phyloP scores from a whole-genome alignment of 2,113 vertebrate species.

The Trichomycterus rosablanca region DNA sequence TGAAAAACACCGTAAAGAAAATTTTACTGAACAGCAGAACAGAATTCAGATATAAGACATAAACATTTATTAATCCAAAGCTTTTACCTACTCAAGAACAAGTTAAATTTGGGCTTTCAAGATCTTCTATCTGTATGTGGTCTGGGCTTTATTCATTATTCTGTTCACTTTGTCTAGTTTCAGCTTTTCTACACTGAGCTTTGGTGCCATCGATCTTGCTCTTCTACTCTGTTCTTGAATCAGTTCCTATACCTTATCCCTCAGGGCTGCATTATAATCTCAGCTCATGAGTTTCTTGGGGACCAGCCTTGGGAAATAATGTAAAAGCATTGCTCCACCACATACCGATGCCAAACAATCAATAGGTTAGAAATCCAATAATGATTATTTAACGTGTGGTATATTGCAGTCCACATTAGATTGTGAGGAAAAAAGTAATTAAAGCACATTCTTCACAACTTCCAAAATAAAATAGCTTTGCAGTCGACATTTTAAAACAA shows the following conservation, averaged over 20 bases:
- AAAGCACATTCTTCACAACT: too few species aligned
- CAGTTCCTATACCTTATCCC: background rate
- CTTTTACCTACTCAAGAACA: background rate
- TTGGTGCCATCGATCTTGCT: background rate
- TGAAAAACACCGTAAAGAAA: too few species aligned
- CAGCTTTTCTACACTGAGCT: background rate
- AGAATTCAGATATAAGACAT: background rate
- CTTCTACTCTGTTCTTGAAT: background rate
- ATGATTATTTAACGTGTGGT: too few species aligned
- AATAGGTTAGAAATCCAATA: constrained; percentile 7
- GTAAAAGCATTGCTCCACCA: too few species aligned
- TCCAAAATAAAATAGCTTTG: too few species aligned
- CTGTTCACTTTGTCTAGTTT: background rate
- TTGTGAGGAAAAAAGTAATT: too few species aligned
- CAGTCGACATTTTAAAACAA: too few species aligned
- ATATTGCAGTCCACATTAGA: too few species aligned
- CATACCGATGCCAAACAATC: background rate
- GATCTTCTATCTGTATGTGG: constrained; percentile 3
- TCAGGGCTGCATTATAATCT: background rate
- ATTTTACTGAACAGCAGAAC: too few species aligned
- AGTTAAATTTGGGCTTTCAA: background rate
- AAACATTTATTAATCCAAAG: background rate
- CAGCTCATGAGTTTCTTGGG: too few species aligned
- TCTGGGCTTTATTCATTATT: background rate
- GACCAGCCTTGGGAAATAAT: too few species aligned